Conservation (phyloP, 2,113 vertebrate genomes). For the Corvus moneduloides region DNA sequence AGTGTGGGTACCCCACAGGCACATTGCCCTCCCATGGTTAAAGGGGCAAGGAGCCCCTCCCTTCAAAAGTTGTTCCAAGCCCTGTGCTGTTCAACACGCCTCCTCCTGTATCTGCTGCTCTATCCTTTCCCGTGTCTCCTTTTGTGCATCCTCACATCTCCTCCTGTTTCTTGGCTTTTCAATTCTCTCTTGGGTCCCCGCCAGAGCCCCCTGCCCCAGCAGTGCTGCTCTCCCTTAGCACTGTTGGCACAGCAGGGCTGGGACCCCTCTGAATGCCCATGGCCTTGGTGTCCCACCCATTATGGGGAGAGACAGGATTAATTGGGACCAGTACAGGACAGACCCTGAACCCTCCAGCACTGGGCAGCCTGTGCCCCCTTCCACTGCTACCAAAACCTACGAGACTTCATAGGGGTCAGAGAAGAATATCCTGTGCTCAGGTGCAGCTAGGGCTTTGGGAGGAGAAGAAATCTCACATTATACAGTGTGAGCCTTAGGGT, state of each 20-base stretch:
- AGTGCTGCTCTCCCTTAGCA: neutral
- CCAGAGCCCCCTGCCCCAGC: neutral
- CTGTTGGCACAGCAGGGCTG: neutral
- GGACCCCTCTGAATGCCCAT: neutral
- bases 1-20: neutral
- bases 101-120: neutral
- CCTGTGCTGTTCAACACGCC: neutral
- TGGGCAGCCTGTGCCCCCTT: fast-evolving
- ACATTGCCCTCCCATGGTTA: neutral
- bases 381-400: neutral
- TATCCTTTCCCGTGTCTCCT: too few relatives aligned
- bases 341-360: neutral
- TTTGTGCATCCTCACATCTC: neutral
- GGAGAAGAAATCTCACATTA: neutral
- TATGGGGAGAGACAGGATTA: neutral
- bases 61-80: neutral
- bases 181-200: neutral
- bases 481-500: neutral
- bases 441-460: neutral
- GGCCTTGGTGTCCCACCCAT: neutral
- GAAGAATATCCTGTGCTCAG: neutral
- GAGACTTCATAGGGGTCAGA: neutral
- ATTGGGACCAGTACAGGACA: neutral
- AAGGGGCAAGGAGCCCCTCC: neutral
- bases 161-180: neutral